Conservation (phyloP, 2,113 vertebrate species). For the Cichladusa arquata region DNA sequence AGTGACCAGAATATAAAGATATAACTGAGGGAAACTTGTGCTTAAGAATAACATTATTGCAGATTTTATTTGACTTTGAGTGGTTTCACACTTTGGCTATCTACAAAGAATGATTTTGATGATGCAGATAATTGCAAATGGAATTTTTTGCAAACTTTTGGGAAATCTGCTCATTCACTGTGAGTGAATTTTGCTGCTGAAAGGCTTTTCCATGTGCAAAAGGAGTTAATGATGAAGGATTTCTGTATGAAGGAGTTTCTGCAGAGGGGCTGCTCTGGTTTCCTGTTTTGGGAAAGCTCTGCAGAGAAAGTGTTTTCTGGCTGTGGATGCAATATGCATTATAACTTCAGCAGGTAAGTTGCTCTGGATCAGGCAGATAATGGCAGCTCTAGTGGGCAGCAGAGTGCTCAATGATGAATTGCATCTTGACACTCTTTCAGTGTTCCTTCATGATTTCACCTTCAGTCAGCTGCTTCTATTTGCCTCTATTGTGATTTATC, state of each 20-base stretch:
- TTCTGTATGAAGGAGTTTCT: background rate
- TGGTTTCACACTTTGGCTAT: background rate
- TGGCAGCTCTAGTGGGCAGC: background rate
- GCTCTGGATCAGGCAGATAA: background rate
- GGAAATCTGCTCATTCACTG: background rate
- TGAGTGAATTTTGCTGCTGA: slow-evolving; percentile 6
- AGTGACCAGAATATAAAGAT: background rate
- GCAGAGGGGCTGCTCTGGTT: background rate
- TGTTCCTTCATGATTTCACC: background rate
- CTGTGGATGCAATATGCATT: background rate
- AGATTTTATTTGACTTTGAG: slow-evolving; percentile 5
- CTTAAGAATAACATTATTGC: background rate
- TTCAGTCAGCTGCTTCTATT: background rate
- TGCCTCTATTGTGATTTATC: background rate
- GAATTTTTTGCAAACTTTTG: slow-evolving; percentile 17
- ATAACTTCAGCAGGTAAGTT: slow-evolving; percentile 10
- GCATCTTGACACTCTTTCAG: background rate
- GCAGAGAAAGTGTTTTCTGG: background rate
- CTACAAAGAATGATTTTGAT: background rate
- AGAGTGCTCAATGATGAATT: background rate
- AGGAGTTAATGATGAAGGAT: background rate
- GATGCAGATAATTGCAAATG: background rate
- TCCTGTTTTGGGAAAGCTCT: background rate
- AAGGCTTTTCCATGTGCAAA: background rate
- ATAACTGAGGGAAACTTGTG: background rate